Evolutionary conservation across 2,113 vertebrate genomes (phyloP).

Genomic region (Mormyrus lacerda): DNA sequence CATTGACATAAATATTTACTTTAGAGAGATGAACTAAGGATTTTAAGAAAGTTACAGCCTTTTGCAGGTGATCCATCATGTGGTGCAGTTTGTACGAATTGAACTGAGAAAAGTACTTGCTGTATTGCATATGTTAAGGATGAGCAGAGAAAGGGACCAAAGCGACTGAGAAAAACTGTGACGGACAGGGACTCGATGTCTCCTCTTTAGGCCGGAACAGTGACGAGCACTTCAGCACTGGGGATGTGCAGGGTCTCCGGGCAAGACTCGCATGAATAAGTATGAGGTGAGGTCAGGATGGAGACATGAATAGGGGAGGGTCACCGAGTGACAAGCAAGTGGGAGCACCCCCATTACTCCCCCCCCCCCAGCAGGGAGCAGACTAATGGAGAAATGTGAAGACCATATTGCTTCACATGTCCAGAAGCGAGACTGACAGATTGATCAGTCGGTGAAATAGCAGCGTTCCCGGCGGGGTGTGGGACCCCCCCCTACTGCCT

Average conservation of each 20-base stretch:
- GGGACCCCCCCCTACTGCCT: constrained; percentile 27
- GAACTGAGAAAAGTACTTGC: too few relatives aligned
- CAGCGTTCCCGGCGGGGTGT: constrained; percentile 50
- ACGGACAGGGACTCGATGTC: not conserved
- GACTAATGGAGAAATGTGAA: constrained; percentile 71
- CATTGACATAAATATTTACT: too few relatives aligned
- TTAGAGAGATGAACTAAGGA: too few relatives aligned
- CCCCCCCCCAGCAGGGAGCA: constrained; percentile 52
- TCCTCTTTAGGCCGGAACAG: not conserved
- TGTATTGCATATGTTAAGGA: too few relatives aligned
- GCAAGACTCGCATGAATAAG: not conserved
- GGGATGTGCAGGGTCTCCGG: not conserved
- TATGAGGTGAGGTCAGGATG: not conserved
- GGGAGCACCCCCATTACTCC: not conserved
- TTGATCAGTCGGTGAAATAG: constrained; percentile 93
- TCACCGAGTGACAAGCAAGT: not conserved
- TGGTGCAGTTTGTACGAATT: too few relatives aligned
- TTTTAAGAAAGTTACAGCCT: too few relatives aligned
- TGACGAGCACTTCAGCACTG: not conserved
- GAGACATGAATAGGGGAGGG: not conserved
- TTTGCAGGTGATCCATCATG: too few relatives aligned
- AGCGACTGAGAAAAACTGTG: too few relatives aligned
- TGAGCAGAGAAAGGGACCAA: too few relatives aligned
- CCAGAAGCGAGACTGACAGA: constrained; percentile 83
- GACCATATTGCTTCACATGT: constrained; percentile 84